phyloP scores from a whole-genome alignment of 2,888 invertebrate species.

The Athalia rosae region DNA sequence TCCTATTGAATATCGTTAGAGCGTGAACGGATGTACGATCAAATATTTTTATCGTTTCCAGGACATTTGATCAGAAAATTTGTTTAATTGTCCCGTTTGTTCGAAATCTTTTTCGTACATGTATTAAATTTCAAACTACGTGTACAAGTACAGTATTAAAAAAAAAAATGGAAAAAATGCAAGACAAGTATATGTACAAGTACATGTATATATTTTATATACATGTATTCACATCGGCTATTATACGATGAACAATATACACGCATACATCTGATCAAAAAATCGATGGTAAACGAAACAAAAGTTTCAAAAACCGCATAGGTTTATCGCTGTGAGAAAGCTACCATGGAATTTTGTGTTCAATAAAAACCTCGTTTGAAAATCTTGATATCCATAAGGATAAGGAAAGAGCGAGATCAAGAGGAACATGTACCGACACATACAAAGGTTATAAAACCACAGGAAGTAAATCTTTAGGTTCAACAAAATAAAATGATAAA shows the following conservation, averaged over 20 bases:
- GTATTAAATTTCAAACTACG: too few species aligned
- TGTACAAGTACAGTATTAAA: too few species aligned
- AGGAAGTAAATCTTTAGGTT: not conserved
- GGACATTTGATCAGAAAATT: not conserved
- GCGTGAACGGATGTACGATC: too few species aligned
- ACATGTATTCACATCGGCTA: not conserved
- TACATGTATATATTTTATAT: not conserved
- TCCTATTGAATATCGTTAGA: too few species aligned
- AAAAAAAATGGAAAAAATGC: not conserved
- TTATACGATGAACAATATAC: not conserved
- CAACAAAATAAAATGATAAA: conserved; percentile 36
- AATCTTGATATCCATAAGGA: not conserved
- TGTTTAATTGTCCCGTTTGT: too few species aligned
- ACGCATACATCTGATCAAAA: not conserved
- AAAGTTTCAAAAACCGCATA: not conserved
- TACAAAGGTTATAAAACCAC: not conserved
- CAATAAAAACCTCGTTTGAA: not conserved
- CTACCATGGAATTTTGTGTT: conserved; percentile 25
- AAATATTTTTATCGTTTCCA: too few species aligned
- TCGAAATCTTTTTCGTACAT: too few species aligned
- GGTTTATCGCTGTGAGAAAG: conserved; percentile 6
- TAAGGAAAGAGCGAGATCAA: not conserved
- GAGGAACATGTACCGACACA: conserved; percentile 20
- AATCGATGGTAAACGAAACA: not conserved
- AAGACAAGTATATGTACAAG: not conserved